phyloP scores from a whole-genome alignment of 1,140 invertebrate species.

The Trichoplusia ni region DNA sequence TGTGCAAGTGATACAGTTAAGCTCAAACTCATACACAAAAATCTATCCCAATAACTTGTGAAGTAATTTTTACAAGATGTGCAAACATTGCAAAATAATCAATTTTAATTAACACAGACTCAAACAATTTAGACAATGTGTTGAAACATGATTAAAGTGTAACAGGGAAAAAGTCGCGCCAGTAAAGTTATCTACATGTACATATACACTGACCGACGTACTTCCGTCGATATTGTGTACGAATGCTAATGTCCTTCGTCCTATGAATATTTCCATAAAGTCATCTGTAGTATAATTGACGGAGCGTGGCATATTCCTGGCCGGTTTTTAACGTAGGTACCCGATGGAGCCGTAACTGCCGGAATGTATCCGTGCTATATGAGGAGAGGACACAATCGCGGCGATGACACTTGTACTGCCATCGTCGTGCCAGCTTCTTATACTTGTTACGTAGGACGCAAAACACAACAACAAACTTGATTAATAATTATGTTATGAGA shows the following conservation, averaged over 20 bases:
- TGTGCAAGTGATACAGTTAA: too few species aligned
- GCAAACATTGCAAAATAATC: too few species aligned
- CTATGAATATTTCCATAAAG: neutral
- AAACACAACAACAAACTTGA: too few species aligned
- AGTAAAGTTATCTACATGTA: neutral
- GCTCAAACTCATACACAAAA: too few species aligned
- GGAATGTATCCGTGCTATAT: slow-evolving; percentile 12
- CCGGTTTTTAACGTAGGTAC: slow-evolving; percentile 3
- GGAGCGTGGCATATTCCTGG: neutral
- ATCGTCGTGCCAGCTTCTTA: neutral
- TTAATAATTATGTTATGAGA: too few species aligned
- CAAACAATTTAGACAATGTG: too few species aligned
- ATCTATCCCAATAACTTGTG: too few species aligned
- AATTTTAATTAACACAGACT: too few species aligned
- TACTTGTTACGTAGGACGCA: too few species aligned
- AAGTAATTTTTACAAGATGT: too few species aligned
- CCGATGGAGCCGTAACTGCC: slow-evolving; percentile 9
- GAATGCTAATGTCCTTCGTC: neutral
- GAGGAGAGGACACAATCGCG: slow-evolving; percentile 15
- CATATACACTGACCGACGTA: neutral
- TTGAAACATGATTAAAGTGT: neutral
- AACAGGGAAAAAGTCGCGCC: neutral
- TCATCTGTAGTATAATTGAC: neutral
- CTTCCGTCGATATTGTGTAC: neutral
- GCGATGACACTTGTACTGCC: neutral